Evolutionary conservation across 2,113 vertebrate species (phyloP).

Genomic region (Theristicus caerulescens): DNA sequence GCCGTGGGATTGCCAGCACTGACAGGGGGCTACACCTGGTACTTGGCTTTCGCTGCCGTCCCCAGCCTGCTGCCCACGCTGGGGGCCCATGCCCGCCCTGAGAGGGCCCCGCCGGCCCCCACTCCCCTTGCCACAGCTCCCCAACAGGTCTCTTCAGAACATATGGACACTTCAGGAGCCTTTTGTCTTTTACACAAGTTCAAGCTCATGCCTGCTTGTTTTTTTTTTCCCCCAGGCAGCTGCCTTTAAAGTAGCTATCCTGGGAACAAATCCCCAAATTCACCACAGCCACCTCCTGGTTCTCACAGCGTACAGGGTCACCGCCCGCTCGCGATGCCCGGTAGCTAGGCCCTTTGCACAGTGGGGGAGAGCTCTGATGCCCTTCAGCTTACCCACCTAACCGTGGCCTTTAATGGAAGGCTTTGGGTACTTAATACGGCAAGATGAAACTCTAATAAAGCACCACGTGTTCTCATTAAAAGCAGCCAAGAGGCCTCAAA

Average conservation of each 20-base stretch:
- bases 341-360: fast-evolving
- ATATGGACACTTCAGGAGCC: fast-evolving
- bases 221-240: background rate
- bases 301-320: background rate
- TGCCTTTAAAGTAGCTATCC: background rate
- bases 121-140: fast-evolving
- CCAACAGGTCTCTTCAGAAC: background rate
- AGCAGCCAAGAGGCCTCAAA: background rate
- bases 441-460: background rate
- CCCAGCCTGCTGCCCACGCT: fast-evolving
- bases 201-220: background rate
- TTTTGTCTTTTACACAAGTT: background rate
- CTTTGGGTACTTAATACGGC: background rate
- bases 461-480: background rate
- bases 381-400: background rate
- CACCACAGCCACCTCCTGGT: fast-evolving
- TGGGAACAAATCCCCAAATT: background rate
- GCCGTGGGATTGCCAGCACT: background rate
- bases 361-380: fast-evolving
- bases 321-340: fast-evolving
- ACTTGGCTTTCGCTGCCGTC: background rate
- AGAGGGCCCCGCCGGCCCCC: too few relatives aligned
- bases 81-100: background rate
- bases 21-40: background rate
- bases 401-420: background rate